These are phyloP conservation scores for Planiliza haematocheilus DNA, from an alignment of 2,113 vertebrate species.

Conservation along the genomic window DNA sequence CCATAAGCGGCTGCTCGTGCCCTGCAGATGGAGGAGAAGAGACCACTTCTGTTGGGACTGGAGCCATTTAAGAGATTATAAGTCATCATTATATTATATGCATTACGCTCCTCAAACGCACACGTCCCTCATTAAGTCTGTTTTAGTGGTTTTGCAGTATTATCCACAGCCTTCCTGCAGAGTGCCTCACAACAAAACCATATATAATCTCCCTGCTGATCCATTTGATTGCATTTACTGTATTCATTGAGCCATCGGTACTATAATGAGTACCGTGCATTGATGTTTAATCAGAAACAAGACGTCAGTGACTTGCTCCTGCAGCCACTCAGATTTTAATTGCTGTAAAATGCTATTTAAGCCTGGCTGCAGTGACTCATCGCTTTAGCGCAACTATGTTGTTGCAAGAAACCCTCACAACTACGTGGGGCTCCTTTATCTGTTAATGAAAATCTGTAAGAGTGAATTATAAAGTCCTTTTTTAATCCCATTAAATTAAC, in stretches of 20 bases:
- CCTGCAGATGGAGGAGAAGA: slow-evolving; percentile 20
- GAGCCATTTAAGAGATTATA: slow-evolving; percentile 3
- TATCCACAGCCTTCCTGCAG: background rate
- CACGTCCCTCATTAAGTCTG: slow-evolving; percentile 14
- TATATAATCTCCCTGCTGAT: background rate
- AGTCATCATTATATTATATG: slow-evolving; percentile 35
- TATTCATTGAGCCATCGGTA: slow-evolving; percentile 7
- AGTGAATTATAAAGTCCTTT: background rate
- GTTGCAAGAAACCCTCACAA: slow-evolving; percentile 7
- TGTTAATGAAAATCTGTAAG: slow-evolving; percentile 11
- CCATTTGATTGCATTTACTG: too few species aligned
- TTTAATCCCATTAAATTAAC: slow-evolving; percentile 18
- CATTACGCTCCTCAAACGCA: background rate
- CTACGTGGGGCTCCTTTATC: slow-evolving; percentile 5
- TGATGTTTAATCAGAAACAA: background rate
- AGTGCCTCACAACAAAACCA: background rate
- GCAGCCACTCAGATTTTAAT: background rate
- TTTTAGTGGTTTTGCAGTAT: slow-evolving; percentile 12
- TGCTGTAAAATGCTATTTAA: slow-evolving; percentile 15
- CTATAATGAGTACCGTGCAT: background rate
- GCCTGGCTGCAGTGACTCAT: slow-evolving; percentile 1
- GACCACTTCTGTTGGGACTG: slow-evolving; percentile 3
- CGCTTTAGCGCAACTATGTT: background rate
- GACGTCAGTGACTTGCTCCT: accelerated
- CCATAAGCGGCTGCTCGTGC: background rate